Evolutionary conservation across 2,888 invertebrate genomes (phyloP).

Genomic region (Amphipyra berbera): DNA sequence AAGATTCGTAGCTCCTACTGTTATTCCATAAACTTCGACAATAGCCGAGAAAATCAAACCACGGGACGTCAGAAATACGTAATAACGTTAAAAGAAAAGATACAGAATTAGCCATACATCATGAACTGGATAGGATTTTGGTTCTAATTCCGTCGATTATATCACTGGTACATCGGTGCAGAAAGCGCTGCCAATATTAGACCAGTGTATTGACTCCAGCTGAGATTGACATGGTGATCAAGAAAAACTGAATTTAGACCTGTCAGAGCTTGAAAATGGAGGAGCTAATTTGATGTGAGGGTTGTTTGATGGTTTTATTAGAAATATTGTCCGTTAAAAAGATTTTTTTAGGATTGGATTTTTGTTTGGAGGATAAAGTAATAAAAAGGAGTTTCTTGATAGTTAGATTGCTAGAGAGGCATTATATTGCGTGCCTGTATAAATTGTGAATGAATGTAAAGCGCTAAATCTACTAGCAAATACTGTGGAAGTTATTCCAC

Average conservation of each 20-base stretch:
- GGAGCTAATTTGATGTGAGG: neutral
- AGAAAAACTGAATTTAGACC: slow-evolving; percentile 53
- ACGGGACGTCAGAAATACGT: slow-evolving; percentile 39
- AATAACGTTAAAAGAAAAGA: slow-evolving; percentile 51
- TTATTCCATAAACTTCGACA: slow-evolving; percentile 19
- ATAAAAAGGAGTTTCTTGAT: too few species aligned
- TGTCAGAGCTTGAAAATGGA: slow-evolving; percentile 17
- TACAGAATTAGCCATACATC: slow-evolving; percentile 61
- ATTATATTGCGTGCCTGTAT: too few species aligned
- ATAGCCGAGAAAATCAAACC: slow-evolving; percentile 14
- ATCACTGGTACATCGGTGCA: slow-evolving; percentile 65
- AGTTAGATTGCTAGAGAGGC: too few species aligned
- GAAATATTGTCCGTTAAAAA: neutral
- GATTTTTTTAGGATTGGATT: too few species aligned
- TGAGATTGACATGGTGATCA: slow-evolving; percentile 60
- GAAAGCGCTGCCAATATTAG: slow-evolving; percentile 67
- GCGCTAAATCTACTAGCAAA: too few species aligned
- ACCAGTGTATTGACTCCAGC: slow-evolving; percentile 66
- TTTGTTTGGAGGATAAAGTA: too few species aligned
- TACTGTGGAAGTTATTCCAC: too few species aligned
- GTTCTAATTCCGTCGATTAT: slow-evolving; percentile 76
- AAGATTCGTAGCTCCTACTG: neutral
- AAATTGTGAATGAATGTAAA: too few species aligned
- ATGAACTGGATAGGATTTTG: slow-evolving; percentile 62
- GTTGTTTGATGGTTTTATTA: slow-evolving; percentile 12